Base-by-base conservation (phyloP, 2,113 vertebrate species). In the Nansenia antarctica region DNA sequence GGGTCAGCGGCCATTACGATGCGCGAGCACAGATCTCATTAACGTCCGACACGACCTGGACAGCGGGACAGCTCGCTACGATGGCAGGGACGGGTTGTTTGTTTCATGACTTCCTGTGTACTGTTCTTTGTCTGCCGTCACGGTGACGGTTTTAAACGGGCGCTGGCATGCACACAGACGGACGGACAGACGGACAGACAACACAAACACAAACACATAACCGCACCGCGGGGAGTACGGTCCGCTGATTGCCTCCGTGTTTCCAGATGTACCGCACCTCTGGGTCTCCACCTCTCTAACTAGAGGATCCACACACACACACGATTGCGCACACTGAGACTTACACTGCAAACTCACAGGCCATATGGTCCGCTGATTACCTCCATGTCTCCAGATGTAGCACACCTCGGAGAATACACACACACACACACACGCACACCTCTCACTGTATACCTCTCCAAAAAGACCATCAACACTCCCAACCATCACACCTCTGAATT, bases 1-100 rank as follows among this genome's bases (percentile, higher is more conserved):
- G 79, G 81, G 86, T 85, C 87, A 80, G 52, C 6, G 52, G 81
- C 81, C 77, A 87, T 87, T 86, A 80, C 65, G 61, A 90, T 87
- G 86, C 85, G 81, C 18, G 74, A 82, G 68, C 83, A 52, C 65
- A 81, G 65, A 73, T 82, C 81, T 74, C 78, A 81, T 85, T 80
- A 80, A 65, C 73, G 77, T 87, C 73, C 58, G 1, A 73, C 76
- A 80, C 80, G 83, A 72, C 26, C 39, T n/a, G 67, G 82, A 69
- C 80, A 70, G 80, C 73, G 42, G 52, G 84, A 81, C 80, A 78
- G 14, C 30, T 18, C 15, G 29, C 27, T 18, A 30, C n/a, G 14
- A 47, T 47, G 42, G 42, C 4, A 30, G 69, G 64, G 73, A 80
- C 80, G 76, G 74, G 74, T 79, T 64, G 72, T 24, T 3, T 30